phyloP scores from a whole-genome alignment of 1,140 invertebrate species.

The Pseudomyrmex gracilis region DNA sequence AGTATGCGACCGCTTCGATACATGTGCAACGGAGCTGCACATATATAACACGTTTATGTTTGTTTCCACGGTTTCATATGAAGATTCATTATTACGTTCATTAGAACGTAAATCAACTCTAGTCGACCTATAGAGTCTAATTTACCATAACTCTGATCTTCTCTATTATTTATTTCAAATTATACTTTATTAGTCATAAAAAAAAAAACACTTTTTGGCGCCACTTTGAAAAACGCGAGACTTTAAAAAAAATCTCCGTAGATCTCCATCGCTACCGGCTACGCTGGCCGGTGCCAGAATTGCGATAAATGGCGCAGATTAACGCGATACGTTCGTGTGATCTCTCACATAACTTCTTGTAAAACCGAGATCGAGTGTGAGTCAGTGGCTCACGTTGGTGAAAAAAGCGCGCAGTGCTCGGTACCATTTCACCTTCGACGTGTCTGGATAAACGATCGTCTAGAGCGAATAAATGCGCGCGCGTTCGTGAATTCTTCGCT shows the following conservation, averaged over 20 bases:
- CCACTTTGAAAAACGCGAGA: conserved; percentile 8
- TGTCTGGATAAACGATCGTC: conserved; percentile 57
- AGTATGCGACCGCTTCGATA: too few species aligned
- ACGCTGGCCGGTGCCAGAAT: conserved; percentile 22
- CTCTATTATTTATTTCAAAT: too few species aligned
- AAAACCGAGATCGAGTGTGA: conserved; percentile 42
- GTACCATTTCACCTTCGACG: conserved; percentile 59
- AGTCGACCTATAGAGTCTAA: too few species aligned
- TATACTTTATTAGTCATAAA: neutral
- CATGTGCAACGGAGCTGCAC: too few species aligned
- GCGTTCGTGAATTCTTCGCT: conserved; percentile 46
- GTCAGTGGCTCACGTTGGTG: conserved; percentile 18
- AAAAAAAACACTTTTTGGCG: neutral
- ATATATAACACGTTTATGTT: too few species aligned
- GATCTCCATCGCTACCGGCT: conserved; percentile 39
- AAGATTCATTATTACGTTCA: too few species aligned
- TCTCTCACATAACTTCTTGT: conserved; percentile 73
- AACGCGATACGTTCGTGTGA: conserved; percentile 60
- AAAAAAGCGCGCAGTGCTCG: conserved; percentile 49
- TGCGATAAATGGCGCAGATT: conserved; percentile 71
- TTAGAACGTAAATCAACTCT: too few species aligned
- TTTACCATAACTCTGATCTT: too few species aligned
- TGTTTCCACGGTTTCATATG: neutral
- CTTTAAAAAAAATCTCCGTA: conserved; percentile 41
- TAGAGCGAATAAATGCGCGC: conserved; percentile 54